A percentile compares a stretch with the other conserved stretches of the same genome.
These are phyloP conservation scores for Sebastes vulpes DNA, from an alignment of 2,797 vertebrate genomes.

Conservation along the genomic window DNA sequence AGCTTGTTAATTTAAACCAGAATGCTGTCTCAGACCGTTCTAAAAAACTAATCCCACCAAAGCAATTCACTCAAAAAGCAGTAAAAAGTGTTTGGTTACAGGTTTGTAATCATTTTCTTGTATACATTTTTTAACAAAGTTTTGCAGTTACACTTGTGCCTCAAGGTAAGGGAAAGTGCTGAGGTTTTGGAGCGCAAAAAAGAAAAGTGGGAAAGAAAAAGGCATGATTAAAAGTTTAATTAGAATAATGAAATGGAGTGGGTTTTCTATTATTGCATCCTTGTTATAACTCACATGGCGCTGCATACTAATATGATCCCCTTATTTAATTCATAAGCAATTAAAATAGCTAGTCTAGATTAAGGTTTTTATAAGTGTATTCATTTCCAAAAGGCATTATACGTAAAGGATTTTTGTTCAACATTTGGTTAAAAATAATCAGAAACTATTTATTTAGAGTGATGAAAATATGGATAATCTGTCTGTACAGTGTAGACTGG, in stretches of 20 bases:
- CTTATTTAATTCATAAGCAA: slow-evolving; percentile 66
- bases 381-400: slow-evolving; percentile 9
- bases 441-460: background rate
- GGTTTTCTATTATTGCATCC: slow-evolving; percentile 72
- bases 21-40: slow-evolving; percentile 10
- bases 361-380: slow-evolving; percentile 29
- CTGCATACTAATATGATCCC: slow-evolving; percentile 70
- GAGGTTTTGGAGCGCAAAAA: slow-evolving; percentile 24
- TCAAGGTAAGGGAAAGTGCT: slow-evolving; percentile 44
- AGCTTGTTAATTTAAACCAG: slow-evolving; percentile 19
- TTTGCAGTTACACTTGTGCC: slow-evolving; percentile 26
- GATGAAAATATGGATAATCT: background rate
- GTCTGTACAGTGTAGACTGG: background rate
- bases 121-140: slow-evolving; percentile 23
- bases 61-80: slow-evolving; percentile 9
- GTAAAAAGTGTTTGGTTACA: slow-evolving; percentile 12
- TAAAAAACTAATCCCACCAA: slow-evolving; percentile 19
- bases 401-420: background rate
- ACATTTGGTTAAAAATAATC: background rate
- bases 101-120: slow-evolving; percentile 35
- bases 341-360: slow-evolving; percentile 53
- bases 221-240: slow-evolving; percentile 76
- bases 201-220: slow-evolving; percentile 23
- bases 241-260: slow-evolving; percentile 70
- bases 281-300: slow-evolving; percentile 47